Evolutionary conservation across 2,797 vertebrate genomes (phyloP), one percentile per base, ranked within the genome.

Genomic region (Masticophis lateralis): DNA sequence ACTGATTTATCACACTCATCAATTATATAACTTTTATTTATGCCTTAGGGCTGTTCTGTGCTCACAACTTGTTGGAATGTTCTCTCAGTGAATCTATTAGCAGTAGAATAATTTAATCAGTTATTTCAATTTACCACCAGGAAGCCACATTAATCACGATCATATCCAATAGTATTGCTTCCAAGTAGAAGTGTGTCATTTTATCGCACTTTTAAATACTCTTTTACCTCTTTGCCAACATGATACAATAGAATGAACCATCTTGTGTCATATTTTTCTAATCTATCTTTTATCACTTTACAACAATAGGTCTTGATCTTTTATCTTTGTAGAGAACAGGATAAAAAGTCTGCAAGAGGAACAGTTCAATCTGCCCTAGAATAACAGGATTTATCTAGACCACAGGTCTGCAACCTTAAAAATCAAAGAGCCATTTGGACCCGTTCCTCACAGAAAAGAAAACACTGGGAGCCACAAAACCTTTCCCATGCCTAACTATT

Each of bases 71-170:
- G 94, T 96, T 95, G 96, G 93, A 96, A 95, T 96, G 74, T 86
- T 97, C 93, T 94, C 92, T 92, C 91, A 93, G 93, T 95, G 93
- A 97, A 97, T 97, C 97, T 98, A 97, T 97, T 97, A 97, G 95
- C 93, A 91, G 59, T 97, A 91, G 66, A 51, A 83, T 89, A 97
- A 98, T 97, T 97, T 96, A 97, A 98, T 98, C 97, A 97, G 96
- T 94, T 94, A 97, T 96, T 98, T 97, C 96, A 98, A 96, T 97
- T 98, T 98, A 97, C 96, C 94, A 97, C 93, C 32, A 95, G 96
- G 95, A 97, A 97, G 96, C 95, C 95, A 94, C 90, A 95, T 96
- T 96, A 96, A 94, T 95, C 88, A 86, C 93, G 94, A 96, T 94
- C 93, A 91, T 96, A 96, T 95, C 90, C 5, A 83, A 96, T 94